Evolutionary conservation across 2,888 invertebrate species (phyloP).

Genomic region (Drosophila fungiperda): DNA sequence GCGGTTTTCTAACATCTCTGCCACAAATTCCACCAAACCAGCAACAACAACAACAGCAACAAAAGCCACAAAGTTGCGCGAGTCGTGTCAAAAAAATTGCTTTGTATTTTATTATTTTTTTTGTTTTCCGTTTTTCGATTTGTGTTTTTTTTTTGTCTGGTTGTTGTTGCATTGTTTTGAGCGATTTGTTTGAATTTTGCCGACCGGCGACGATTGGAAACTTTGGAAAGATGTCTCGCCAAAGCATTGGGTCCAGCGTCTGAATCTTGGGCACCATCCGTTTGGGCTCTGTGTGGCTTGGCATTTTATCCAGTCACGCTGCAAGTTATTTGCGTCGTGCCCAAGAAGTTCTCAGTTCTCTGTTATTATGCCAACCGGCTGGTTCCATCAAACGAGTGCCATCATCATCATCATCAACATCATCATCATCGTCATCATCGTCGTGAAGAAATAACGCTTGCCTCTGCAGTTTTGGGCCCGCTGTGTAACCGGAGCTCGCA

Average conservation of each 20-base stretch:
- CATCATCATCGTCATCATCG: constrained; percentile 8
- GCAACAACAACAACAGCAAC: constrained; percentile 13
- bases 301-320: constrained; percentile 78
- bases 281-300: constrained; percentile 59
- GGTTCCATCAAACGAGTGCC: constrained; percentile 66
- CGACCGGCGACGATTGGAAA: constrained; percentile 66
- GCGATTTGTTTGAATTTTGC: constrained; percentile 79
- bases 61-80: constrained; percentile 58
- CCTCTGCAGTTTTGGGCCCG: constrained; percentile 53
- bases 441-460: constrained; percentile 34
- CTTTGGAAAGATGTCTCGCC: constrained; percentile 67
- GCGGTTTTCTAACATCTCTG: constrained; percentile 54
- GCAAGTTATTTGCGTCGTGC: constrained; percentile 77
- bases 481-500: constrained; percentile 61
- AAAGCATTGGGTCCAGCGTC: constrained; percentile 25
- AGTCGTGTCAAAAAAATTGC: constrained; percentile 74
- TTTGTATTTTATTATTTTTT: constrained; percentile 42
- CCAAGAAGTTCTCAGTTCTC: constrained; percentile 55
- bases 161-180: constrained; percentile 71
- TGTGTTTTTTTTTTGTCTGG: constrained; percentile 10
- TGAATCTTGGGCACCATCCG: constrained; percentile 2
- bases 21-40: constrained; percentile 10
- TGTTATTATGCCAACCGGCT: constrained; percentile 79
- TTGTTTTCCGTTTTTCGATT: constrained; percentile 35
- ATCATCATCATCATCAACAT: constrained; percentile 16